Evolutionary conservation across 2,113 vertebrate species (phyloP).

Genomic region (Platichthys stellatus): DNA sequence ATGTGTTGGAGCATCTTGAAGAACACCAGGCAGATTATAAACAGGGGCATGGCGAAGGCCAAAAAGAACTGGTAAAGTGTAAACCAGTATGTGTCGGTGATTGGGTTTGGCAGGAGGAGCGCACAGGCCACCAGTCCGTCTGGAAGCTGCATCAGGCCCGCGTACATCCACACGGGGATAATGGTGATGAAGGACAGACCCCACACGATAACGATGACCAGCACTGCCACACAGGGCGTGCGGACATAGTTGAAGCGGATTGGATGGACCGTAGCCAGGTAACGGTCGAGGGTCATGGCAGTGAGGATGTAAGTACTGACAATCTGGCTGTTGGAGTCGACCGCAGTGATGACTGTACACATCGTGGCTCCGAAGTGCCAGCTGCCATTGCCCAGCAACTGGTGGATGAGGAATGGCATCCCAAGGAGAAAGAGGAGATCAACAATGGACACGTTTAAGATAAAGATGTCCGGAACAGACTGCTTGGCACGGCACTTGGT

Average conservation of each 20-base stretch:
- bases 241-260: slow-evolving; percentile 85
- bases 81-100: slow-evolving; percentile 87
- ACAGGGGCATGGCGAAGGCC: slow-evolving; percentile 85
- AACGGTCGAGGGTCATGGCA: slow-evolving; percentile 88
- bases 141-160: slow-evolving; percentile 86
- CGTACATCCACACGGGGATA: slow-evolving; percentile 88
- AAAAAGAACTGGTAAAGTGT: slow-evolving; percentile 90
- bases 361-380: slow-evolving; percentile 87
- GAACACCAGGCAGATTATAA: slow-evolving; percentile 85
- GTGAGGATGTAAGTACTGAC: slow-evolving; percentile 91
- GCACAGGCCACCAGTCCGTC: slow-evolving; percentile 85
- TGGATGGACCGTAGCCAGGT: slow-evolving; percentile 88
- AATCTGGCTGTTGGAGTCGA: slow-evolving; percentile 89
- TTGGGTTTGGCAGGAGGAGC: slow-evolving; percentile 85
- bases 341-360: slow-evolving; percentile 86
- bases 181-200: slow-evolving; percentile 85
- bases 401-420: slow-evolving; percentile 91
- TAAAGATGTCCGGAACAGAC: slow-evolving; percentile 89
- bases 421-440: slow-evolving; percentile 88
- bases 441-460: slow-evolving; percentile 87
- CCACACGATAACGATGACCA: slow-evolving; percentile 85
- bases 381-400: slow-evolving; percentile 86
- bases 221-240: slow-evolving; percentile 79
- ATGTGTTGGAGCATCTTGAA: slow-evolving; percentile 90
- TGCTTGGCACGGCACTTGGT: slow-evolving; percentile 84